These are phyloP conservation scores for Reticulitermes lucifugus DNA, from an alignment of 2,888 invertebrate species.

Conservation along the genomic window DNA sequence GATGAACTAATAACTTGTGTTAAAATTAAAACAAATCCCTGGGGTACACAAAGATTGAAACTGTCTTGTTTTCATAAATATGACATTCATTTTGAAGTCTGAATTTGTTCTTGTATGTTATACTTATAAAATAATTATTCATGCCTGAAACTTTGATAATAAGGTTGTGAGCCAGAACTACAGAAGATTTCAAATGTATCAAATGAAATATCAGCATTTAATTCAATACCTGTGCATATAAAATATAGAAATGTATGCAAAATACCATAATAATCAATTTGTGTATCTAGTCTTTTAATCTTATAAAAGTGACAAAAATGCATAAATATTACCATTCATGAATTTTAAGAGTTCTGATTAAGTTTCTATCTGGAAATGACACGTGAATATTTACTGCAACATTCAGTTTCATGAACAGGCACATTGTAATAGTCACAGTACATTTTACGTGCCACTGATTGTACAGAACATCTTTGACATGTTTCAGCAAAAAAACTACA, in stretches of 20 bases:
- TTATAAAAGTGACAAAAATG: constrained; percentile 4
- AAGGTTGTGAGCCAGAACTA: background rate
- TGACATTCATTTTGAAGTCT: background rate
- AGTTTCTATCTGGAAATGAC: background rate
- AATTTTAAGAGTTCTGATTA: background rate
- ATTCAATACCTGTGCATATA: background rate
- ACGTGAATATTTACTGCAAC: background rate
- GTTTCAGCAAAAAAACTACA: too few species aligned
- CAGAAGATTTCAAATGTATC: background rate
- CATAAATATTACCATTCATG: background rate
- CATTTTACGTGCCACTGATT: too few species aligned
- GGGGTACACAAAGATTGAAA: too few species aligned
- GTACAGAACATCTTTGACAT: too few species aligned
- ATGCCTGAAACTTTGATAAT: background rate
- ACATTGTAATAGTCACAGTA: too few species aligned
- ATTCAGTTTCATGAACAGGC: background rate
- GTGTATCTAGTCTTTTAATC: background rate
- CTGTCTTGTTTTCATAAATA: too few species aligned
- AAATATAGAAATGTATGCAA: background rate
- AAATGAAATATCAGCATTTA: background rate
- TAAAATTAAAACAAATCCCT: too few species aligned
- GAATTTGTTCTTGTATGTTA: background rate
- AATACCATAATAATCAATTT: background rate
- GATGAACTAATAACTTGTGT: too few species aligned
- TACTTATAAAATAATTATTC: background rate